Evolutionary conservation across 2,888 invertebrate species (phyloP).

Genomic region (Leptodirus hochenwartii): DNA sequence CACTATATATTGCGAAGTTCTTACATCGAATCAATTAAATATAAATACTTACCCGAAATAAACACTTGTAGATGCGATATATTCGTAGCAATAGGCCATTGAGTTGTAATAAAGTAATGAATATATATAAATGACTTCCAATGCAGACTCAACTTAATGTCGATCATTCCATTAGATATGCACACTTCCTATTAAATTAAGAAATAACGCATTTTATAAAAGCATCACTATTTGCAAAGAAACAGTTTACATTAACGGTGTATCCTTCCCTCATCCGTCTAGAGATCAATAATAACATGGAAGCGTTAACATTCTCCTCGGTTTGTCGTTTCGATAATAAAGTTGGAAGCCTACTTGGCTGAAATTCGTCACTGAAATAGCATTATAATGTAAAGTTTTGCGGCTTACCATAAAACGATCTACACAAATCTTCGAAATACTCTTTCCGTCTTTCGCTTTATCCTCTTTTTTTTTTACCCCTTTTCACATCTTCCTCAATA

Average conservation of each 20-base stretch:
- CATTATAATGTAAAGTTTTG: too few relatives aligned
- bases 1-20: too few relatives aligned
- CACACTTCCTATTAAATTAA: too few relatives aligned
- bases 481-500: too few relatives aligned
- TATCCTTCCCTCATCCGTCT: conserved; percentile 62
- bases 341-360: conserved; percentile 33
- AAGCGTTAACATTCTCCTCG: conserved; percentile 41
- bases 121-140: conserved; percentile 56
- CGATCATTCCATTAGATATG: conserved; percentile 37
- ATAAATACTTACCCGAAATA: conserved; percentile 21
- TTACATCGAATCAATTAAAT: too few relatives aligned
- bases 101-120: conserved; percentile 41
- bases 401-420: too few relatives aligned
- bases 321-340: conserved; percentile 42
- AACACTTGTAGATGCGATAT: conserved; percentile 24
- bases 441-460: too few relatives aligned
- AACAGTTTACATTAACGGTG: conserved; percentile 39
- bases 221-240: too few relatives aligned
- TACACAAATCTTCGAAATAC: too few relatives aligned
- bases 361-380: conserved; percentile 35
- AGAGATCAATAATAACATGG: conserved; percentile 45
- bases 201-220: too few relatives aligned
- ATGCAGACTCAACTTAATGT: conserved; percentile 45
- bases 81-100: conserved; percentile 35
- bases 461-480: too few relatives aligned